Evolutionary conservation across 2,113 vertebrate species (phyloP).

Genomic region (Bombycilla garrulus): DNA sequence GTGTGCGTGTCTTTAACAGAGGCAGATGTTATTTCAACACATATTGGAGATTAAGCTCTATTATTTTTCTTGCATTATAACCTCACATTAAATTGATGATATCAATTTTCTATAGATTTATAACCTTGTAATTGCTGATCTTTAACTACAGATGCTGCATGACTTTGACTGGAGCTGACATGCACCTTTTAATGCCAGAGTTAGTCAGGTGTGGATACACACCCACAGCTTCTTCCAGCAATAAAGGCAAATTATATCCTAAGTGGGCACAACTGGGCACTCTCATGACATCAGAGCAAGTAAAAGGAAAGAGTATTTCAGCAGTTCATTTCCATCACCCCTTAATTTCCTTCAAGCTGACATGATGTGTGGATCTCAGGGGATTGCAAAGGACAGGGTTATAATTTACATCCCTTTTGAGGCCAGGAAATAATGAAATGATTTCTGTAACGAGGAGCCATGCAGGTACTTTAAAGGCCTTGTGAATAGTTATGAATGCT

Average conservation of each 20-base stretch:
- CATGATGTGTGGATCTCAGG: neutral
- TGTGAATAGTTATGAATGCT: neutral
- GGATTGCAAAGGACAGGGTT: neutral
- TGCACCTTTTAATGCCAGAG: neutral
- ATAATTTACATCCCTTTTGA: neutral
- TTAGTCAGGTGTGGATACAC: neutral
- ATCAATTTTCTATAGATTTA: neutral
- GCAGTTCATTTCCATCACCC: neutral
- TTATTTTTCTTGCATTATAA: neutral
- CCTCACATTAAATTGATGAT: neutral
- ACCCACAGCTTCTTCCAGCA: neutral
- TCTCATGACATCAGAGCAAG: neutral
- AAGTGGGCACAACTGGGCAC: neutral
- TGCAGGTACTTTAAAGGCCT: neutral
- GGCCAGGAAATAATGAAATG: neutral
- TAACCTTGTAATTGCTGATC: neutral
- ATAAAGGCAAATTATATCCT: neutral
- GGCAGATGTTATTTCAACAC: neutral
- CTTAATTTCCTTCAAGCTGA: neutral
- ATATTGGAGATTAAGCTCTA: neutral
- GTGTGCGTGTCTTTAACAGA: neutral
- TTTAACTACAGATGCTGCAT: neutral
- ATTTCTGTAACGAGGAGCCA: neutral
- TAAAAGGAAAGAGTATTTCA: neutral
- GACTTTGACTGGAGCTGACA: neutral